Base-by-base conservation (phyloP, 2,888 invertebrate genomes). In the Gymnoscelis rufifasciata region DNA sequence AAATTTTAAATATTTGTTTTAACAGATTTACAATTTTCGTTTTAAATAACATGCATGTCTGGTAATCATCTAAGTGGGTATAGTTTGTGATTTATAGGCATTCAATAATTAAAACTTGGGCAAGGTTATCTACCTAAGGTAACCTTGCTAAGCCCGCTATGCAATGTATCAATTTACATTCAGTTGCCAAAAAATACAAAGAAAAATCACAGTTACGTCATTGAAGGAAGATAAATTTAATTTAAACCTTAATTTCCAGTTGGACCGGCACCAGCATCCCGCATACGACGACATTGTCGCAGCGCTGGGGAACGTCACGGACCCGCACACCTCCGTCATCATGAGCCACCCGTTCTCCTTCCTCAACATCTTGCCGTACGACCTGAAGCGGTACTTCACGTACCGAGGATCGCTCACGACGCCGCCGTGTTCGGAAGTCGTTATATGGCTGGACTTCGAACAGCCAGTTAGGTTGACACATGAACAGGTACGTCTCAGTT, bases 361-460 rank as follows among this genome's bases (percentile, higher is more conserved):
- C 58, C 74, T 79, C n/a, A 81, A 90, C 41, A 88, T 92, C 33
- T 63, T 92, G 44, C 89, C 86, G 0, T 73, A 77, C 35, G 87
- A 91, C 64, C 74, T 91, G 49, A 71, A 90, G 27, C 78, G 91
- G 28, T 97, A 95, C 80, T 96, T 93, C 86, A 95, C 95, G 0
- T 97, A 97, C 72, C 89, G 90, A 33, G 97, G 97, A 0, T 96
- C 96, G 0, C 74, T 96, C 56, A 96, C 96, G 2, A 96, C 96
- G 1, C 96, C 96, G 1, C 96, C 96, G 0, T 94, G 94, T 60
- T 91, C 91, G 13, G 96, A 97, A 83, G 92, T 94, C 38, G 96
- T 96, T 29, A 92, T 92, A 29, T 97, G 96, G 96, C 91, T 96
- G 47, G 94, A 96, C 62, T 95, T 94, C 65, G 91, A 91, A 60